phyloP scores from a whole-genome alignment of 2,797 vertebrate genomes.

The Phataginus tricuspis region DNA sequence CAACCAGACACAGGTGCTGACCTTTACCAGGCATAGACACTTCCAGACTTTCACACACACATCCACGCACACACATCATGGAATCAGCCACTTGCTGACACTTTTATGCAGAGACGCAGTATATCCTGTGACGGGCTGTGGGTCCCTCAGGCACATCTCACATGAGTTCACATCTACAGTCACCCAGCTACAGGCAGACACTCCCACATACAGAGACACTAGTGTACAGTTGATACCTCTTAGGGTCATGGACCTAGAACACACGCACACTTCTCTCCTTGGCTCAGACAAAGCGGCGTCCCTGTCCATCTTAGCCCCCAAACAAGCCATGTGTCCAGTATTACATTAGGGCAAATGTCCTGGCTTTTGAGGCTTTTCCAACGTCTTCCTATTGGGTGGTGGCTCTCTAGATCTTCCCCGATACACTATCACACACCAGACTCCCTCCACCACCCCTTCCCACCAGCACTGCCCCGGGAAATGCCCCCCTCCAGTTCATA shows the following conservation, averaged over 20 bases:
- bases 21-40: conserved; percentile 2
- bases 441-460: neutral
- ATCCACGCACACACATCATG: neutral
- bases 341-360: neutral
- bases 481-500: neutral
- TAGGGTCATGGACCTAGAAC: conserved; percentile 1
- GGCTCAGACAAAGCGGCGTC: conserved; percentile 73
- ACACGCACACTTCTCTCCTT: neutral
- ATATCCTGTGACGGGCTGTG: neutral
- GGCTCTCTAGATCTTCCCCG: neutral
- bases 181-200: neutral
- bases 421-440: neutral
- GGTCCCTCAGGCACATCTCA: neutral
- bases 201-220: neutral
- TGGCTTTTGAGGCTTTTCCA: neutral
- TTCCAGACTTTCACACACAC: neutral
- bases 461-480: neutral
- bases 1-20: conserved; percentile 17
- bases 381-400: neutral
- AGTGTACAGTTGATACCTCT: neutral
- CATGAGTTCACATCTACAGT: neutral
- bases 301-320: neutral
- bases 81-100: conserved; percentile 39
- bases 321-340: neutral
- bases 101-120: neutral